Base-by-base conservation (phyloP, 2,888 invertebrate species). In the Cataglyphis altisquamis region DNA sequence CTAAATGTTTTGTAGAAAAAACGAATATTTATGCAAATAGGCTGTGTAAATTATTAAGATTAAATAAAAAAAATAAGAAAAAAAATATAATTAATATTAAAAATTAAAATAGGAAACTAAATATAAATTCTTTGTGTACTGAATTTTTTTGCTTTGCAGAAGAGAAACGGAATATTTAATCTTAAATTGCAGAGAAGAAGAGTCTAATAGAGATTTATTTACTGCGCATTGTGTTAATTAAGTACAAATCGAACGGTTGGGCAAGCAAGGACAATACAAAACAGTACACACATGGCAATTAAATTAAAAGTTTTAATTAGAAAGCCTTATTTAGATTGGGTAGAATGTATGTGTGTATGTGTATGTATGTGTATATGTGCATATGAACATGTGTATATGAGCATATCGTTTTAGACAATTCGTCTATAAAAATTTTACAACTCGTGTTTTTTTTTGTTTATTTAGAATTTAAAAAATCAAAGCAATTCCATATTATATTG, bases 231-330 rank as follows among this genome's bases (percentile, higher is more conserved):
- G 60, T 48, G 52, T 80, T 84, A 84, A 84, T 84, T 84, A 81
- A 84, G 48, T 39, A 67, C 25, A 73, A 60, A 64, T 67, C 41
- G 57, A 77, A 21, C 77, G 39, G 15, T 77, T 57, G 52, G n/a
- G 15, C 21, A 77, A 41, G 41, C 67, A 77, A 39, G 18, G 67
- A 41, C 36, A 67, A 57, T 32, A 29, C 15, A n/a, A 6, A 77
- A 66, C 29, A 57, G n/a, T 3, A 18, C 48, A 52, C 0, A 12
- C n/a, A 29, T 29, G 63, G 32, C 70, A 68, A 62, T 78, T 78
- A 83, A 83, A 68, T 83, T 68, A 60, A 62, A 63, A 48, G 39
- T 67, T 77, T 83, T 63, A 83, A 70, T 83, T 78, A 78, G 60
- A 68, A 3, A 68, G 3, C 3, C 6, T 67, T 36, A 36, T 66